phyloP scores from a whole-genome alignment of 1,140 invertebrate genomes.

The Microplitis mediator region DNA sequence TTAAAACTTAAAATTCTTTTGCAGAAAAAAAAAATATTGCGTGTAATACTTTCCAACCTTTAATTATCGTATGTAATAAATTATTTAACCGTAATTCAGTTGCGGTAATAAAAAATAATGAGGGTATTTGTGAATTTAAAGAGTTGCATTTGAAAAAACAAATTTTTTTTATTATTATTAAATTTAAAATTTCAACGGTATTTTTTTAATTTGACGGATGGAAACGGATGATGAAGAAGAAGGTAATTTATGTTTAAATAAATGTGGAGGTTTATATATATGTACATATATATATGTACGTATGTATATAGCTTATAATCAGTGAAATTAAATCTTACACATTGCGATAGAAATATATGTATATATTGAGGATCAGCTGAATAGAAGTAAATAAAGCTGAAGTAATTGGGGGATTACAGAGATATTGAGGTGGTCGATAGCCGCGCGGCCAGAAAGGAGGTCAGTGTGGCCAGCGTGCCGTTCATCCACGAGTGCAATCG shows the following conservation, averaged over 20 bases:
- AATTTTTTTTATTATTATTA: too few relatives aligned
- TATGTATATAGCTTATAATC: conserved; percentile 14
- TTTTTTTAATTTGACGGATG: too few relatives aligned
- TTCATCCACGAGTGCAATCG: conserved; percentile 19
- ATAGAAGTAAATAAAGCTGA: conserved; percentile 5
- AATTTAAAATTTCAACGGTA: too few relatives aligned
- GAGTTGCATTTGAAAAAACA: too few relatives aligned
- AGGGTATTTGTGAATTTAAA: too few relatives aligned
- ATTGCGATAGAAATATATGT: conserved; percentile 11
- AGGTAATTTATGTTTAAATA: not conserved
- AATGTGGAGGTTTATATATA: too few relatives aligned
- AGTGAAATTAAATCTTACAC: conserved; percentile 24
- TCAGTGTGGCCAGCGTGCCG: conserved; percentile 26
- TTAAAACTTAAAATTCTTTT: too few relatives aligned
- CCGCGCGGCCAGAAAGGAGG: conserved; percentile 29
- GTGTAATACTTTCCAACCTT: too few relatives aligned
- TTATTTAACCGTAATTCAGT: too few relatives aligned
- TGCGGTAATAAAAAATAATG: too few relatives aligned
- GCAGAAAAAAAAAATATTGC: too few relatives aligned
- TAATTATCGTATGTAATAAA: too few relatives aligned
- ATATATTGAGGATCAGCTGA: not conserved
- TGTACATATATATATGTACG: not conserved
- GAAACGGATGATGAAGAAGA: not conserved
- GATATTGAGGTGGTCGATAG: not conserved
- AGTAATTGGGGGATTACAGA: conserved; percentile 1